Evolutionary conservation across 2,888 invertebrate species (phyloP), one percentile per base, ranked within the genome.

Genomic region (Tridacna gigas): DNA sequence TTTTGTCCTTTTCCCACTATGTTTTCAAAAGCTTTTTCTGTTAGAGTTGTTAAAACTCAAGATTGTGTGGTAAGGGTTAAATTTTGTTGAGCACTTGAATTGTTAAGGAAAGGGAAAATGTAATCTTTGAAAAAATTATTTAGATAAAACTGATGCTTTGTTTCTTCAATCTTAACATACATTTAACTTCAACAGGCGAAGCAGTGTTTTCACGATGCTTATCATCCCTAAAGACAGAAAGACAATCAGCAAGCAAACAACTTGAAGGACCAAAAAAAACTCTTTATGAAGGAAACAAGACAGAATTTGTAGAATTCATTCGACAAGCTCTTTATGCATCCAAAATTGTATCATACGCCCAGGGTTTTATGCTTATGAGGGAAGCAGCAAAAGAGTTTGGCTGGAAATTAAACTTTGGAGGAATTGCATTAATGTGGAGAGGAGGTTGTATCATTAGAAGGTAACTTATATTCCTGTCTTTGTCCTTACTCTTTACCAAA

Each of bases 381-480:
- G 98, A 98, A 95, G 98, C 99, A 20, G 99, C 99, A 20, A 97
- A 97, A 94, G 96, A 97, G 90, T 97, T 98, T 94, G 96, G 97
- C 11, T 99, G 99, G 99, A 97, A 98, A 87, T 96, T 99, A 84
- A 99, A 99, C 95, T 98, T 99, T 93, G 99, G 99, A 74, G 98
- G 98, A 79, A 99, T 99, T 88, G 99, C 99, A 0, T 96, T 99
- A 66, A 99, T 99, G 99, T 99, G 99, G 99, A 96, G 99, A 86
- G 99, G 99, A 22, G 99, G 99, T n/a, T 99, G 99, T 95, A 99
- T 99, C 93, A 99, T 99, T 93, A 96, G 99, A 94, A 98, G 98
- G 97, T 96, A 37, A 9, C 56, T 37, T 37, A 4, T 37, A 7
- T 37, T 37, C 3, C 37, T 37, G 37, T 4, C 7, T 37, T 37